Evolutionary conservation across 2,113 vertebrate species (phyloP), one percentile per base, ranked within the genome.

Genomic region (Oreochromis tanganicae): DNA sequence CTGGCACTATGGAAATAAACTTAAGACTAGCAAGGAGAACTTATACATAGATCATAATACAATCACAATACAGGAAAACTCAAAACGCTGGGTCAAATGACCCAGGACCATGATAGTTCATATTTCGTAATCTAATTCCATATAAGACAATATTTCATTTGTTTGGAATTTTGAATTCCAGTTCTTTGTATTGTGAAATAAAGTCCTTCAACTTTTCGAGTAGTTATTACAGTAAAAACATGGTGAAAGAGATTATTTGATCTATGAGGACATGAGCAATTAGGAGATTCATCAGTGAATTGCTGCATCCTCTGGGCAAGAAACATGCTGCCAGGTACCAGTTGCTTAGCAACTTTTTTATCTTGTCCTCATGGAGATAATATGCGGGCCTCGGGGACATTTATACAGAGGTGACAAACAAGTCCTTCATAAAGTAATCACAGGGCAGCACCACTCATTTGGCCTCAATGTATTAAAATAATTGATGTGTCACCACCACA

Each of bases 281-380:
- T 93, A 89, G 81, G 3, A 82, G 24, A 82, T 78, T 91, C 88
- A 92, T 93, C 83, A 71, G 82, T 85, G 91, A 50, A 13, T 80
- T 71, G 79, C 46, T 79, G 71, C 9, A 63, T 84, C 91, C 84
- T 90, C 87, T 9, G 79, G 86, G 56, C 68, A 80, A 93, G 85
- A 80, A 81, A 79, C 81, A 75, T n/a, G 91, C 85, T 86, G 92
- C 91, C 80, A 82, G 86, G 90, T 90, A 88, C 85, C 85, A 91
- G 96, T 96, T 96, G 95, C 96, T 90, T 91, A 94, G 96, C 94
- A 96, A 97, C 95, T 59, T 82, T 54, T 85, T 83, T 48, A 92
- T 91, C 82, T 48, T 48, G 46, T 91, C 86, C 82, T 71, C 84
- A 81, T 46, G 88, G 89, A 89, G 87, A 81, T 63, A 19, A 24